phyloP scores from a whole-genome alignment of 2,888 invertebrate genomes.

The Hedychridium roseum region DNA sequence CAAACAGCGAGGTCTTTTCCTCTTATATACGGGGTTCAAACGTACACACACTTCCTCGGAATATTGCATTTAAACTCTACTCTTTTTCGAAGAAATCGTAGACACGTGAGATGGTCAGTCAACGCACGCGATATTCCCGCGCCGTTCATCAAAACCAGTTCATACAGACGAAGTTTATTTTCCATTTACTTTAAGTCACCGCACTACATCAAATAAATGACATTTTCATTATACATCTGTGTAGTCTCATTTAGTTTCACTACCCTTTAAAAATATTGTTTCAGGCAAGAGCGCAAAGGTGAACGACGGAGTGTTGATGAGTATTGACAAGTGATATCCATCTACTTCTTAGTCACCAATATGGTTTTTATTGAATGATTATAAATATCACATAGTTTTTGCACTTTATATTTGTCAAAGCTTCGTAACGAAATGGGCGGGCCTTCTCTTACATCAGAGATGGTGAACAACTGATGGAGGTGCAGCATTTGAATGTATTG shows the following conservation, averaged over 20 bases:
- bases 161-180: conserved; percentile 64
- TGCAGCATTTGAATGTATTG: background rate
- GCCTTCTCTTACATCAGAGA: conserved; percentile 20
- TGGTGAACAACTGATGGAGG: conserved; percentile 6
- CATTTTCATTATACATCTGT: conserved; percentile 63
- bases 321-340: too few species aligned
- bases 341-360: too few species aligned
- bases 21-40: too few species aligned
- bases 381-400: too few species aligned
- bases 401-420: too few species aligned
- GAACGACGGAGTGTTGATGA: too few species aligned
- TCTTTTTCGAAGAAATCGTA: conserved; percentile 41
- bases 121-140: conserved; percentile 38
- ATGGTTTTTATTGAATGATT: too few species aligned
- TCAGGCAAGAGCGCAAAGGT: too few species aligned
- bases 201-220: conserved; percentile 66
- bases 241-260: too few species aligned
- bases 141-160: conserved; percentile 62
- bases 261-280: conserved; percentile 13
- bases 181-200: conserved; percentile 65
- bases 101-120: conserved; percentile 39
- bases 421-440: too few species aligned
- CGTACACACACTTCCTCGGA: conserved; percentile 49
- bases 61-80: conserved; percentile 54
- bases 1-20: too few species aligned